A percentile compares a stretch with the other conserved stretches of the same genome.
These are phyloP conservation scores for Propithecus perrieri DNA, from an alignment of 2,797 vertebrate genomes.

Conservation along the genomic window DNA sequence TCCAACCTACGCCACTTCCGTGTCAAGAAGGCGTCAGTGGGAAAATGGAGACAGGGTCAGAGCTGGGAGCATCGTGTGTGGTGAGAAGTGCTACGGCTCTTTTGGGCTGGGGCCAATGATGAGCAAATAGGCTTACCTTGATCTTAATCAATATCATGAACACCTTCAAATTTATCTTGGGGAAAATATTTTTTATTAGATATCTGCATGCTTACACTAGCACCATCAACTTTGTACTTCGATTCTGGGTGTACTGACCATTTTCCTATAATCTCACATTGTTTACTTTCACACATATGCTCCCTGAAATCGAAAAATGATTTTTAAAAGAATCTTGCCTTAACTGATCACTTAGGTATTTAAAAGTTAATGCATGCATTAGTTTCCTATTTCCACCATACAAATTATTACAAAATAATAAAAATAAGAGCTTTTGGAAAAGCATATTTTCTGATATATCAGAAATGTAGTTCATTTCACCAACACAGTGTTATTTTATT, in stretches of 20 bases:
- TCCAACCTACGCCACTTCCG: rapidly evolving
- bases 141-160: not conserved
- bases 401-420: not conserved
- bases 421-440: not conserved
- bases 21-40: too few species aligned
- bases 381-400: not conserved
- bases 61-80: not conserved
- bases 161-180: not conserved
- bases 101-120: not conserved
- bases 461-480: not conserved
- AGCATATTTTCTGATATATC: not conserved
- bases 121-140: not conserved
- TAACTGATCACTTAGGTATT: not conserved
- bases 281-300: not conserved
- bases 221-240: not conserved
- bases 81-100: too few species aligned
- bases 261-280: not conserved
- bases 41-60: not conserved
- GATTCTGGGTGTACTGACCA: not conserved
- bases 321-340: not conserved
- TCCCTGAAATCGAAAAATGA: not conserved
- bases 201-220: not conserved
- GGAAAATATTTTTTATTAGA: not conserved
- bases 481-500: not conserved
- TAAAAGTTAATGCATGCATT: not conserved